Conservation (phyloP, 2,888 invertebrate genomes). For the Philereme transversata region DNA sequence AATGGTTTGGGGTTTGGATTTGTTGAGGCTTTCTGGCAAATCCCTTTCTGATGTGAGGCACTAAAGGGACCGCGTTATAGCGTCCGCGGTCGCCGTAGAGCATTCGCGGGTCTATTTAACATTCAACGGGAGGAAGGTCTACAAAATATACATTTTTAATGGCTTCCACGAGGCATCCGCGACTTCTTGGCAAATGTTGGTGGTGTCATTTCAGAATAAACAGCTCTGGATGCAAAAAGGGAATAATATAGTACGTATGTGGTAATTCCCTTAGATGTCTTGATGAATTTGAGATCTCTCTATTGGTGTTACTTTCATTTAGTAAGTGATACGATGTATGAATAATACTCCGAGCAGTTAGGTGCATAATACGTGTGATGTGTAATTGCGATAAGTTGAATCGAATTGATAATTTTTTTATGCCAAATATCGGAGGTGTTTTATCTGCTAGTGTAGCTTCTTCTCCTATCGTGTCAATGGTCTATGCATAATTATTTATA, state of each 20-base stretch:
- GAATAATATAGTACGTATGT: conserved; percentile 20
- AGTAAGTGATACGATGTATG: too few species aligned
- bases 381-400: too few species aligned
- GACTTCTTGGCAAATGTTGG: conserved; percentile 38
- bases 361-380: too few species aligned
- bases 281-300: too few species aligned
- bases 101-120: conserved; percentile 44
- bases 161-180: conserved; percentile 15
- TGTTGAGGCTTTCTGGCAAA: conserved; percentile 46
- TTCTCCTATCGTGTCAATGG: too few species aligned
- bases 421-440: too few species aligned
- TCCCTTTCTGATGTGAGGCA: conserved; percentile 49
- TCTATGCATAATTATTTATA: too few species aligned
- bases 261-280: neutral
- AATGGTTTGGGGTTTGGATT: conserved; percentile 32
- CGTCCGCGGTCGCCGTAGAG: conserved; percentile 43
- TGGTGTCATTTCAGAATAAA: conserved; percentile 43
- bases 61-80: conserved; percentile 48
- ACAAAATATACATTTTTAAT: conserved; percentile 53
- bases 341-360: too few species aligned
- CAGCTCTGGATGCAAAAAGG: conserved; percentile 34
- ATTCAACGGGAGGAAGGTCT: conserved; percentile 46
- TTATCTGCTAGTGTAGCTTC: too few species aligned
- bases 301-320: too few species aligned
- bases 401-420: too few species aligned